These are phyloP conservation scores for Rhagonycha lutea DNA, from an alignment of 2,888 invertebrate species.

Conservation along the genomic window DNA sequence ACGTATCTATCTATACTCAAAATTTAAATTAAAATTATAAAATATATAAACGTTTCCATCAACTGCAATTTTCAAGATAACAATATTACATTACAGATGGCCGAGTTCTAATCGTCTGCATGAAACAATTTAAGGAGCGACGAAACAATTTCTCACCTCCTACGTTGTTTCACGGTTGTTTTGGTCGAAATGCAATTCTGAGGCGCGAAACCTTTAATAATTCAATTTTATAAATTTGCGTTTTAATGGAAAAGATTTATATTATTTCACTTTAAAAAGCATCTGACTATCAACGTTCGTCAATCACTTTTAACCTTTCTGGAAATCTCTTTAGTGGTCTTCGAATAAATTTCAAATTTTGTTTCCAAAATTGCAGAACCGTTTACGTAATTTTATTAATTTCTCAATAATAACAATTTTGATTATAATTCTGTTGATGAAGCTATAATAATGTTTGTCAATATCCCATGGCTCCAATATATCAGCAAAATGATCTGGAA, in stretches of 20 bases:
- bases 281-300: neutral
- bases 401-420: neutral
- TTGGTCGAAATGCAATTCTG: conserved; percentile 46
- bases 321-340: neutral
- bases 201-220: conserved; percentile 33
- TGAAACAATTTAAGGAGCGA: conserved; percentile 55
- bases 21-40: conserved; percentile 38
- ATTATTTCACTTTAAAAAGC: neutral
- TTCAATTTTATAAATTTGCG: conserved; percentile 18
- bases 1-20: conserved; percentile 1
- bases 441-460: neutral
- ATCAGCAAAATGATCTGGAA: conserved; percentile 19
- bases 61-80: conserved; percentile 51
- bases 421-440: neutral
- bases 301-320: neutral
- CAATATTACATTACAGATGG: conserved; percentile 53
- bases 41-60: conserved; percentile 41
- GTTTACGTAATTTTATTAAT: neutral
- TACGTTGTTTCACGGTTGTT: conserved; percentile 54
- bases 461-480: conserved; percentile 9
- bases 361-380: neutral
- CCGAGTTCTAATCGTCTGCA: conserved; percentile 55
- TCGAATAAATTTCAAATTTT: neutral
- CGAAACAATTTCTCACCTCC: conserved; percentile 54
- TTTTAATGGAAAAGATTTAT: conserved; percentile 21